Percentiles rank a stretch among this genome's conserved stretches.
These are phyloP conservation scores for Dryomyza anilis DNA, from an alignment of 2,888 invertebrate species.

Conservation along the genomic window DNA sequence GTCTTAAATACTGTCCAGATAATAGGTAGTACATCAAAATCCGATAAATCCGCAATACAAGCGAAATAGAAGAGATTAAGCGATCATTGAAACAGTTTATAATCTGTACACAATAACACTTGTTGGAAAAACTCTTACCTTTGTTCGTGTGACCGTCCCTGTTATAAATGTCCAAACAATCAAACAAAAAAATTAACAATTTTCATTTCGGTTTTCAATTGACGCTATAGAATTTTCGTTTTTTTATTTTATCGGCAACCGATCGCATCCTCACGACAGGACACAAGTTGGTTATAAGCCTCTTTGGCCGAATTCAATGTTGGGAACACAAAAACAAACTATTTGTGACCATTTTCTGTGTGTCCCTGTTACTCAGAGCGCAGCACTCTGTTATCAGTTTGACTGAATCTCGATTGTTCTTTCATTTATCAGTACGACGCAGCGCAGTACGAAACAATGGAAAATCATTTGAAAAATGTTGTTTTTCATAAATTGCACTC, in stretches of 20 bases:
- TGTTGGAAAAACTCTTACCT: background rate
- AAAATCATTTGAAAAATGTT: conserved; percentile 43
- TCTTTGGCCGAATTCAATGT: background rate
- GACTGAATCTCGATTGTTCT: conserved; percentile 44
- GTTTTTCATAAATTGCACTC: background rate
- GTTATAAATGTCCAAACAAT: conserved; percentile 13
- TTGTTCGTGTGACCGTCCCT: too few species aligned
- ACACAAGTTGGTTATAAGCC: conserved; percentile 1
- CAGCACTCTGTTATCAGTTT: conserved; percentile 46
- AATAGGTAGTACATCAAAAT: too few species aligned
- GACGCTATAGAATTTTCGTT: too few species aligned
- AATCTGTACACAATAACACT: too few species aligned
- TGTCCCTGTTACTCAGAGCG: conserved; percentile 2
- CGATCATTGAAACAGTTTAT: too few species aligned
- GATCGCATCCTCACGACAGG: conserved; percentile 8
- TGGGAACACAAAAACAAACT: background rate
- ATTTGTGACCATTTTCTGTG: background rate
- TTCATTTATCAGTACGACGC: conserved; percentile 51
- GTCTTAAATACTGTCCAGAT: too few species aligned
- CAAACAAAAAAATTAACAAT: background rate
- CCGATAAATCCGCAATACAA: too few species aligned
- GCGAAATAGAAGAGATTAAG: too few species aligned
- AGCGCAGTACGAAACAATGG: conserved; percentile 48
- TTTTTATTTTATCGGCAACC: conserved; percentile 10
- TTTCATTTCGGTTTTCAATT: conserved; percentile 15